Conservation (phyloP, 1,140 invertebrate genomes). For the Nasonia vitripennis region DNA sequence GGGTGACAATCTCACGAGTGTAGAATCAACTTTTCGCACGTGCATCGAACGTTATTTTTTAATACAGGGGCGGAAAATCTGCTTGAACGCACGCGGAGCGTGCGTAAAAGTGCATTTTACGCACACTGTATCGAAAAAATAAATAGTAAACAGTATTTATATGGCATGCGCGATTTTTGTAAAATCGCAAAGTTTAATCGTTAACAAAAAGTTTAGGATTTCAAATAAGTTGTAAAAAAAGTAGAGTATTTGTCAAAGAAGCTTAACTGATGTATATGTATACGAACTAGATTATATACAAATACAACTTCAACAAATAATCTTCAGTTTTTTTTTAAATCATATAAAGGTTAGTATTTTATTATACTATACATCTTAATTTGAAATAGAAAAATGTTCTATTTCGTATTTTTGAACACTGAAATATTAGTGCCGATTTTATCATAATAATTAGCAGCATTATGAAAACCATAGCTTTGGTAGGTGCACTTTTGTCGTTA, state of each 20-base stretch:
- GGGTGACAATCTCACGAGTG: no score
- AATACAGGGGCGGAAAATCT: no score
- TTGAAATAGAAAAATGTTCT: slow-evolving; percentile 19
- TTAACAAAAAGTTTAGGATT: background rate
- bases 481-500: slow-evolving; percentile 15
- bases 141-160: background rate
- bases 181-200: background rate
- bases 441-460: background rate
- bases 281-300: slow-evolving; percentile 34
- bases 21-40: no score
- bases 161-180: background rate
- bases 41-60: no score
- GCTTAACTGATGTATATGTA: slow-evolving; percentile 17
- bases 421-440: slow-evolving; percentile 23
- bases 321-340: slow-evolving; percentile 7
- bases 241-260: slow-evolving; percentile 17
- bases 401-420: background rate
- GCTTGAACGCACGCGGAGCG: no score
- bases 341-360: slow-evolving; percentile 2
- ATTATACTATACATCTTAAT: background rate
- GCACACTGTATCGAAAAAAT: no score
- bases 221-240: slow-evolving; percentile 8
- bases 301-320: slow-evolving; percentile 28
- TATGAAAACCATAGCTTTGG: slow-evolving; percentile 24
- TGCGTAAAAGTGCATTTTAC: no score